phyloP scores from a whole-genome alignment of 2,113 vertebrate species.

The Halichoeres trimaculatus region DNA sequence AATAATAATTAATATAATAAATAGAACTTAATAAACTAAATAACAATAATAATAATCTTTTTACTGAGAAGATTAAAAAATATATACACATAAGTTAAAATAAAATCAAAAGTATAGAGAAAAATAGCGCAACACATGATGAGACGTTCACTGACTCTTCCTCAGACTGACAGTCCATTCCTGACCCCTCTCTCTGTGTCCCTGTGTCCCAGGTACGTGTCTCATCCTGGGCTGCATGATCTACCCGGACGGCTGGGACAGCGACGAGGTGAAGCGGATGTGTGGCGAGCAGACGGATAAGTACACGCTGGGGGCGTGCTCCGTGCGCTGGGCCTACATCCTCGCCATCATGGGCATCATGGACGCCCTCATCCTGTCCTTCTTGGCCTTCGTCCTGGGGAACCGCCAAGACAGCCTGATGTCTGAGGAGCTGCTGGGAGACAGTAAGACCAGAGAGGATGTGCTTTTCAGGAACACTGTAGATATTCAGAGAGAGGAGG shows the following conservation, averaged over 20 bases:
- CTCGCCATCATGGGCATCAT: slow-evolving; percentile 99
- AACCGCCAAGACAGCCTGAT: slow-evolving; percentile 98
- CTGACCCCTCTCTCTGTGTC: slow-evolving; percentile 25
- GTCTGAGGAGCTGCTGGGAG: slow-evolving; percentile 96
- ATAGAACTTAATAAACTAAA: no score
- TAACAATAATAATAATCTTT: no score
- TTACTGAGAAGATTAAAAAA: no score
- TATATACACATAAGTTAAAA: no score
- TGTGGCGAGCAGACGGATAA: slow-evolving; percentile 99
- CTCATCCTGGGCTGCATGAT: slow-evolving; percentile 99
- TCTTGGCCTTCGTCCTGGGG: slow-evolving; percentile 87
- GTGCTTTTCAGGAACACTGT: no score
- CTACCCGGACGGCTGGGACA: slow-evolving; percentile 99
- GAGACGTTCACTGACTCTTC: no score
- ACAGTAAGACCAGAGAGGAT: slow-evolving; percentile 86
- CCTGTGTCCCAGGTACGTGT: slow-evolving; percentile 87
- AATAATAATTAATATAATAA: no score
- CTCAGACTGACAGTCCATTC: not conserved
- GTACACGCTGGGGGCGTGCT: slow-evolving; percentile 95
- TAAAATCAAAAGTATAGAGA: no score
- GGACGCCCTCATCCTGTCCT: slow-evolving; percentile 89
- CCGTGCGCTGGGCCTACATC: slow-evolving; percentile 91
- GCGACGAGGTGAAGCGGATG: slow-evolving; percentile 97
- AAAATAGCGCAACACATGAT: no score
- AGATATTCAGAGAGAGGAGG: no score